These are phyloP conservation scores for Paedocypris micromegethes DNA, from an alignment of 2,797 vertebrate genomes.

Conservation along the genomic window DNA sequence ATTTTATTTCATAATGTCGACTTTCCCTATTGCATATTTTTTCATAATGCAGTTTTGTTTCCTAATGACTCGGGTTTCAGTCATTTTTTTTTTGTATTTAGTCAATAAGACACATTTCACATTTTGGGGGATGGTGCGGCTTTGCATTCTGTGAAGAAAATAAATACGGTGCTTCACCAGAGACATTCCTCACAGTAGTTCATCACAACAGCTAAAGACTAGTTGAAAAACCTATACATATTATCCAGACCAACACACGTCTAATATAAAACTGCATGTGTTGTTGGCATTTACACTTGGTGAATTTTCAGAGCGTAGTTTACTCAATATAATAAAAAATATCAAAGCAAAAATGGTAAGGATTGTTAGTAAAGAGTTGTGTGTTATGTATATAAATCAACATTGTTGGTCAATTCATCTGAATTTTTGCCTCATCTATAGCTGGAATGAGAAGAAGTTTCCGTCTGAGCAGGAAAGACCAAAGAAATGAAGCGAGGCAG, in stretches of 20 bases:
- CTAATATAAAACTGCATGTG: slow-evolving; percentile 25
- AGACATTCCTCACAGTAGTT: too few species aligned
- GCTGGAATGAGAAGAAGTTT: slow-evolving; percentile 91
- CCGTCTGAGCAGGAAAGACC: slow-evolving; percentile 83
- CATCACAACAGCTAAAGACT: neutral
- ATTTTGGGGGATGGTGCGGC: too few species aligned
- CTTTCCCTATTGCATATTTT: too few species aligned
- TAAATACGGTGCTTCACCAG: too few species aligned
- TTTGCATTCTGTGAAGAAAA: too few species aligned
- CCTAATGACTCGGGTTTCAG: too few species aligned
- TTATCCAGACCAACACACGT: slow-evolving; percentile 21
- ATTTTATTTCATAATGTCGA: too few species aligned
- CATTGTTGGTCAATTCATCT: neutral
- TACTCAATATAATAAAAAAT: slow-evolving; percentile 4
- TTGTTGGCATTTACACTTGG: slow-evolving; percentile 14
- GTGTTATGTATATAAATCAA: too few species aligned
- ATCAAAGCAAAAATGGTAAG: slow-evolving; percentile 10
- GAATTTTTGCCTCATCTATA: slow-evolving; percentile 57
- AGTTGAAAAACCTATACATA: slow-evolving; percentile 12
- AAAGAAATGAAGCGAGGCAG: slow-evolving; percentile 71
- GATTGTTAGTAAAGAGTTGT: too few species aligned
- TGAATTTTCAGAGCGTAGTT: slow-evolving; percentile 13
- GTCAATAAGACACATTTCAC: too few species aligned
- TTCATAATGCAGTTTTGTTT: too few species aligned
- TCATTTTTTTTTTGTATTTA: too few species aligned